Percentiles rank a stretch among this genome's conserved stretches.
Conservation (phyloP, 2,113 vertebrate species). For the Haemorhous mexicanus region DNA sequence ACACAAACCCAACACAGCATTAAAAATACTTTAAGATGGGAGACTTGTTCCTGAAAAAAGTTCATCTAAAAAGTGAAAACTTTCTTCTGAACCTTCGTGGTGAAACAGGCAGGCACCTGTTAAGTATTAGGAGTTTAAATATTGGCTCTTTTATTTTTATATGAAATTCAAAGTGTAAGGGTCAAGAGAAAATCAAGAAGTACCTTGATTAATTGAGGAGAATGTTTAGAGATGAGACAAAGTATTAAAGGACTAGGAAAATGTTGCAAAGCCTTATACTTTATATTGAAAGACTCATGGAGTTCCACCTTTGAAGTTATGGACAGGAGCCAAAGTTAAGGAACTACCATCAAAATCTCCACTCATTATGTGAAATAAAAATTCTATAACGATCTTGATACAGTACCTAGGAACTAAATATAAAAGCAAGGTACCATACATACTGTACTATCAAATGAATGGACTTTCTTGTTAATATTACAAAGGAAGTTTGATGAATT, state of each 20-base stretch:
- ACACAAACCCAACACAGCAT: neutral
- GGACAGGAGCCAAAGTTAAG: neutral
- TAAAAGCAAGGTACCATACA: neutral
- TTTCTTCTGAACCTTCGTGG: neutral
- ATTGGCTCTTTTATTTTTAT: neutral
- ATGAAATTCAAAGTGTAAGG: neutral
- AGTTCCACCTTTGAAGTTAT: neutral
- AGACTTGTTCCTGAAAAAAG: neutral
- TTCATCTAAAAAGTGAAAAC: neutral
- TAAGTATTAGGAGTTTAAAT: neutral
- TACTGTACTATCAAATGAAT: neutral
- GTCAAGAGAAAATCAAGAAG: neutral
- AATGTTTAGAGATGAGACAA: neutral
- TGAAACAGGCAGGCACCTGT: neutral
- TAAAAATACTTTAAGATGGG: neutral
- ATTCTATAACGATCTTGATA: neutral
- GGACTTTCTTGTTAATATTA: neutral
- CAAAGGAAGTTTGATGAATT: neutral
- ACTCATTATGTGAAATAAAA: neutral
- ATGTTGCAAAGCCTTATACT: neutral
- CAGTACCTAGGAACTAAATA: neutral
- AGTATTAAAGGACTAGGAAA: neutral
- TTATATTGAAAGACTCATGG: neutral
- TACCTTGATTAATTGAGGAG: neutral
- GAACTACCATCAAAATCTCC: neutral